A percentile compares a stretch with the other conserved stretches of the same genome.
Conservation (phyloP, 2,113 vertebrate species). For the Channa argus region DNA sequence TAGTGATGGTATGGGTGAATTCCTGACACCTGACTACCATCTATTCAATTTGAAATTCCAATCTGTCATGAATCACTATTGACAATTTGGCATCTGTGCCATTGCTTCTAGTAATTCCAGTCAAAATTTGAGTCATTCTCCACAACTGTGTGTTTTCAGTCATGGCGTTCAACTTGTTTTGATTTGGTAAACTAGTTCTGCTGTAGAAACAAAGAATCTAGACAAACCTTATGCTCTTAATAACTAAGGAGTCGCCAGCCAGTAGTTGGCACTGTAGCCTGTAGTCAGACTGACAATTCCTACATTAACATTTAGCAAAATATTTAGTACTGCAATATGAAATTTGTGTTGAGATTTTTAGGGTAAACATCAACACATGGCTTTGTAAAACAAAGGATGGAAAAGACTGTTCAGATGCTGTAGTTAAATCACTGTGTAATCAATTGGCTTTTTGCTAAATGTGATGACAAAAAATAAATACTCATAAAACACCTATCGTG, state of each 20-base stretch:
- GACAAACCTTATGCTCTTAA: too few species aligned
- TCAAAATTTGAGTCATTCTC: background rate
- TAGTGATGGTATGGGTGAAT: conserved; percentile 25
- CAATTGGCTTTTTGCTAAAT: background rate
- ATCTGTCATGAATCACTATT: conserved; percentile 18
- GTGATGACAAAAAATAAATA: conserved; percentile 3
- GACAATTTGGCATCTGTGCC: background rate
- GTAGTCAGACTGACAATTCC: too few species aligned
- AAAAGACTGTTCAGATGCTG: background rate
- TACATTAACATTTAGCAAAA: too few species aligned
- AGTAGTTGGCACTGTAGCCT: too few species aligned
- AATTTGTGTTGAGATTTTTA: background rate
- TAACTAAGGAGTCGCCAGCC: too few species aligned
- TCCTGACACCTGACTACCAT: conserved; percentile 36
- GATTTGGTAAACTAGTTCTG: too few species aligned
- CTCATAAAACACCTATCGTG: background rate
- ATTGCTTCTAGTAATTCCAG: background rate
- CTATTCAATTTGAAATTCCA: conserved; percentile 14
- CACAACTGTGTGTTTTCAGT: too few species aligned
- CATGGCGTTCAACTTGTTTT: background rate
- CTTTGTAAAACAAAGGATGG: background rate
- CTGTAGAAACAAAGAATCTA: too few species aligned
- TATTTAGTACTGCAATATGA: too few species aligned
- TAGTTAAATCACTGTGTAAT: background rate
- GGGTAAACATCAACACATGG: background rate